These are phyloP conservation scores for Drosophila azteca DNA, from an alignment of 1,140 invertebrate genomes.

Conservation along the genomic window DNA sequence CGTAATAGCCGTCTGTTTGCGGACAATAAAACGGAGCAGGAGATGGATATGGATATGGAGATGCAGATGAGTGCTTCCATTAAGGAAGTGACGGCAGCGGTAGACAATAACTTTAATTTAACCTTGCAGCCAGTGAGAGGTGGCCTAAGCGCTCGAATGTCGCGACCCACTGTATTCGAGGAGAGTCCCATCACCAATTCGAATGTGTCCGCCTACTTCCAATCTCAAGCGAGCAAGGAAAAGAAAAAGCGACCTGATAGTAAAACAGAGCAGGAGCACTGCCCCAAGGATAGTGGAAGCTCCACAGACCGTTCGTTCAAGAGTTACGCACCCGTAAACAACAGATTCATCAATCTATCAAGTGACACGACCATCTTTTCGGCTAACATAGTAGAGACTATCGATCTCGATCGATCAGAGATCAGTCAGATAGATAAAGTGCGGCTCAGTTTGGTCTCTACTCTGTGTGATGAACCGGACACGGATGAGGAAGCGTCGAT, in stretches of 20 bases:
- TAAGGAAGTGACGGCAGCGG: not conserved
- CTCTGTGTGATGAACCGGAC: conserved; percentile 49
- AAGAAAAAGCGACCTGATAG: not conserved
- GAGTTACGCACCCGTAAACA: conserved; percentile 33
- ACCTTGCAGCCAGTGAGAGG: conserved; percentile 28
- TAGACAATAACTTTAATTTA: conserved; percentile 10
- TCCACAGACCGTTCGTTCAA: conserved; percentile 45
- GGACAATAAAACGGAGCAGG: conserved; percentile 2
- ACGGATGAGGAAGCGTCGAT: not conserved
- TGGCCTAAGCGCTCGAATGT: no score
- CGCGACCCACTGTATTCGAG: conserved; percentile 11
- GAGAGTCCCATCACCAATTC: conserved; percentile 62
- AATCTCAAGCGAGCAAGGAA: conserved; percentile 12
- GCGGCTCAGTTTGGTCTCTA: conserved; percentile 62
- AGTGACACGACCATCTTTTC: conserved; percentile 53
- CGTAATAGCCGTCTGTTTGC: conserved; percentile 13
- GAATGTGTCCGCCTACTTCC: conserved; percentile 57
- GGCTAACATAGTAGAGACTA: not conserved
- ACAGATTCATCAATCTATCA: conserved; percentile 50
- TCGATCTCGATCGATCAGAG: conserved; percentile 16
- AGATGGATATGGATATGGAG: conserved; percentile 3
- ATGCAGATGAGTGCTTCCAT: not conserved
- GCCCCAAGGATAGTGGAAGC: conserved; percentile 17
- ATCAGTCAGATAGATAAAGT: conserved; percentile 50
- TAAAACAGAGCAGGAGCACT: not conserved